Base-by-base conservation (phyloP, 2,113 vertebrate species). In the Donacobius atricapilla region DNA sequence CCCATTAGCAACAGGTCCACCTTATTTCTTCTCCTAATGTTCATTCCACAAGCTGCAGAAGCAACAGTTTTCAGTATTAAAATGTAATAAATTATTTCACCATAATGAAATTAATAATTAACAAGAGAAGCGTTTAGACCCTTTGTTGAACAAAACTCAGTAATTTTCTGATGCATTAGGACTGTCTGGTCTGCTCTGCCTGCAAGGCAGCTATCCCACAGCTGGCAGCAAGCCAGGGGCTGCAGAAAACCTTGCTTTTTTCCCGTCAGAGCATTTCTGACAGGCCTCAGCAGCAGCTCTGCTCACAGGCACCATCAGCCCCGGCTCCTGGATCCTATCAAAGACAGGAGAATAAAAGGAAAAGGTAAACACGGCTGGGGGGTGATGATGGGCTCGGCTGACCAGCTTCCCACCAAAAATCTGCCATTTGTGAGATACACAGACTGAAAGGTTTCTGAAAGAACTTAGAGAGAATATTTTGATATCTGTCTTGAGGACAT, bases 21-120 rank as follows among this genome's bases (percentile, higher is more conserved):
- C 21, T 58, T 28, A 28, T 76, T 76, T 51, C 56, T 71, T 60
- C 54, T 82, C 66, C 53, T 71, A 18, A 63, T 16, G 20, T 15
- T 88, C 45, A 48, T 44, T 76, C 73, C 45, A 57, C 0, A 0
- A 89, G 64, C 37, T 63, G 40, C 66, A 76, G 57, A 87, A 72
- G 48, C 18, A 79, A 85, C 2, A 0, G 40, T 87, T 87, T 69
- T 53, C 70, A 40, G 66, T 42, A 80, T 92, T 94, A 87, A 85
- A 94, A 93, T 57, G 37, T 72, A 93, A 91, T 76, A 83, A 94
- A 93, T 80, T 7, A 85, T 90, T 94, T 92, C 58, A 12, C 48
- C 21, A 18, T 60, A 93, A 91, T 85, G 42, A 91, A 94, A 94
- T 87, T 83, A 88, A 92, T 90, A 88, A 90, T 88, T 90, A 92